Conservation (phyloP, 2,888 invertebrate species). For the Ichneumoninae sp. region DNA sequence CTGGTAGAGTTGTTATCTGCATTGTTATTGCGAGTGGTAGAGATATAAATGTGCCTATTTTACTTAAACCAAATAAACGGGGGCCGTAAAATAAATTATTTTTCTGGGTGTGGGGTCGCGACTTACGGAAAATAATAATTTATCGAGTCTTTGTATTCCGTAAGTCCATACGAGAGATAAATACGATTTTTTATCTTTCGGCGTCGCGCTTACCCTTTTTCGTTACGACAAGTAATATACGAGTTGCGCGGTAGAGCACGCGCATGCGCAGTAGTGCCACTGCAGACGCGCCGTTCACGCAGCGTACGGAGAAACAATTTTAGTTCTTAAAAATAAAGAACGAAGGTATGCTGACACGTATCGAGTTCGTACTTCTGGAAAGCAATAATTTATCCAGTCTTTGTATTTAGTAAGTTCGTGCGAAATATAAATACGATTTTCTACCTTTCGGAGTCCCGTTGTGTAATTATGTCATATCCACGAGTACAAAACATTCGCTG, state of each 20-base stretch:
- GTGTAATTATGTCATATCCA: slow-evolving; percentile 52
- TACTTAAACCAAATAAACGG: no score
- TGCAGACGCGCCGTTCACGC: neutral
- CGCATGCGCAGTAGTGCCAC: neutral
- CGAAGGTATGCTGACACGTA: neutral
- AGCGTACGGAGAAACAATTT: slow-evolving; percentile 17
- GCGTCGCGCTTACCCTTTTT: neutral
- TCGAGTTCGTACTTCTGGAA: slow-evolving; percentile 34
- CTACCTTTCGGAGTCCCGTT: slow-evolving; percentile 21
- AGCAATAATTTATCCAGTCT: slow-evolving; percentile 48
- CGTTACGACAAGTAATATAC: neutral
- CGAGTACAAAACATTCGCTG: neutral
- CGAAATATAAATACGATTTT: slow-evolving; percentile 23
- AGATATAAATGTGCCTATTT: no score
- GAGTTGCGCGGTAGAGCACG: neutral
- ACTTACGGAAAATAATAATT: no score
- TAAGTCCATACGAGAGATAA: neutral
- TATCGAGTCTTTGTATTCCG: slow-evolving; percentile 8
- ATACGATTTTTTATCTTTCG: slow-evolving; percentile 19
- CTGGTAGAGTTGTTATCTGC: no score
- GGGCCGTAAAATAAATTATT: no score
- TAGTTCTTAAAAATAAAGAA: neutral
- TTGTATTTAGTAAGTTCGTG: slow-evolving; percentile 6
- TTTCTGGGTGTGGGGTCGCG: no score
- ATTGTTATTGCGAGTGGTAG: no score